Conservation (phyloP, 2,888 invertebrate genomes). For the Hirtodrosophila trivittata region DNA sequence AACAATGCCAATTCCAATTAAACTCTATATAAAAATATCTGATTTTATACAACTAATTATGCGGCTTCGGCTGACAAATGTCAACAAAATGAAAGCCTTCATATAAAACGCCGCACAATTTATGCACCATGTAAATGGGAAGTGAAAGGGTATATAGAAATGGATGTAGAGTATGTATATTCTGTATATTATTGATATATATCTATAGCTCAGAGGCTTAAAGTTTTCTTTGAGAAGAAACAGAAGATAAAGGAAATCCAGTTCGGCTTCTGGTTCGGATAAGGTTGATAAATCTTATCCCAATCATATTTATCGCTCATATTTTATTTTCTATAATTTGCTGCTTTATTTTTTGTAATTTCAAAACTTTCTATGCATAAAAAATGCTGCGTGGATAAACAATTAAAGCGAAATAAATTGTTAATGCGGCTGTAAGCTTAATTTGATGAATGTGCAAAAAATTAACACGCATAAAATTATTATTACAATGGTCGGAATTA, state of each 20-base stretch:
- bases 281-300: too few relatives aligned
- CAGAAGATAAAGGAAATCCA: too few relatives aligned
- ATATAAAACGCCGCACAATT: too few relatives aligned
- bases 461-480: slow-evolving; percentile 46
- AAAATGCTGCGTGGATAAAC: slow-evolving; percentile 34
- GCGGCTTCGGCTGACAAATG: slow-evolving; percentile 26
- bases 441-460: slow-evolving; percentile 53
- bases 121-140: too few relatives aligned
- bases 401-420: slow-evolving; percentile 61
- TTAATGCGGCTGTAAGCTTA: slow-evolving; percentile 32
- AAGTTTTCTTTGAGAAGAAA: too few relatives aligned
- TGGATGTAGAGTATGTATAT: too few relatives aligned
- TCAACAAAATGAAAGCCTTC: slow-evolving; percentile 24
- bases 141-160: too few relatives aligned
- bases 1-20: background rate
- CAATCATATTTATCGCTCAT: too few relatives aligned
- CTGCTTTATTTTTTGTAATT: background rate
- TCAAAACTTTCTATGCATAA: slow-evolving; percentile 36
- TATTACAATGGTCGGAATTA: slow-evolving; percentile 26
- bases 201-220: too few relatives aligned
- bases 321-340: background rate
- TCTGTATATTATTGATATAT: too few relatives aligned
- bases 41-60: slow-evolving; percentile 46
- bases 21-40: slow-evolving; percentile 18
- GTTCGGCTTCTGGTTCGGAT: background rate